Evolutionary conservation across 2,113 vertebrate species (phyloP), one percentile per base, ranked within the genome.

Genomic region (Cochlearius cochlearius): DNA sequence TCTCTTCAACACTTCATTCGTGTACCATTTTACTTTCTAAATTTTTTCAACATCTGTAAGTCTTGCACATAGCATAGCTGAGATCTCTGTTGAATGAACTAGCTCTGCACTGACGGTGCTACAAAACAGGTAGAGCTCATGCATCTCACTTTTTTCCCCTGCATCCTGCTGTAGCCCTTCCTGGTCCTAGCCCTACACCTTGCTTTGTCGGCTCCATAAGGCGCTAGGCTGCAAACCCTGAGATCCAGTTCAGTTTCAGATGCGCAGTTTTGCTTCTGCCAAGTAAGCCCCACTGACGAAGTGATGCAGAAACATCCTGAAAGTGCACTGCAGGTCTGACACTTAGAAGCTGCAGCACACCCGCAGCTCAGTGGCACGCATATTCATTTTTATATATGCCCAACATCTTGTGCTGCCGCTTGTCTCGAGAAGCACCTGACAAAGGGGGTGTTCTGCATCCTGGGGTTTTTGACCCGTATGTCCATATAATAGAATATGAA

Each of bases 61-160:
- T 45, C 55, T 39, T 43, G 41, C 41, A 20, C 2, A 15, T 20
- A 78, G 79, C 39, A 29, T 1, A 66, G 84, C 58, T 52, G 67
- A 69, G 55, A 38, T 16, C n/a, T 68, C 41, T 76, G 10, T 23
- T 45, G 67, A 74, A 85, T 30, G 47, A 74, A 26, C n/a, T 15
- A 67, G 34, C 73, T 29, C 39, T 39, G 66, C 0, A 0, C 21
- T 21, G 39, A 60, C 1, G 1, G 38, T 15, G 38, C 25, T 59
- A 67, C 52, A 49, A 27, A 71, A 72, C 14, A 47, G 25, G 36
- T 9, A 86, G 21, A 62, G 36, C 66, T 66, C 43, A 8, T 15
- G 39, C 21, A 67, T 59, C 45, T 55, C 3, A 0, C 12, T 78
- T 12, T 32, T 63, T 88, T 41, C 20, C 36, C 39, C 30, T 25